A percentile compares a stretch with the other conserved stretches of the same genome.
Evolutionary conservation across 2,113 vertebrate genomes (phyloP).

Genomic region (Crocuta crocuta): DNA sequence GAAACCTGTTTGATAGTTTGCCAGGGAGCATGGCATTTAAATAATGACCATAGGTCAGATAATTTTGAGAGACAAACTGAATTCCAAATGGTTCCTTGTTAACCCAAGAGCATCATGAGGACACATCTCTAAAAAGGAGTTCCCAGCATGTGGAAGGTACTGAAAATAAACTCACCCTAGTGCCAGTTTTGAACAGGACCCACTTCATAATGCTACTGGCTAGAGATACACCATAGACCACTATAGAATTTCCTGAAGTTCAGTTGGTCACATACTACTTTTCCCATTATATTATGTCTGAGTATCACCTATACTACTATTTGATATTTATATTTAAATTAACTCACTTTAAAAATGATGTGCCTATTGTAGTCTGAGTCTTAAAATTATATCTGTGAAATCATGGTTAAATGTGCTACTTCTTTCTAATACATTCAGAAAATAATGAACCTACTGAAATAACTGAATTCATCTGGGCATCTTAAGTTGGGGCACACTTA

Average conservation of each 20-base stretch:
- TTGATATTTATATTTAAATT: slow-evolving; percentile 14
- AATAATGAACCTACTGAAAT: slow-evolving; percentile 22
- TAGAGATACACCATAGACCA: neutral
- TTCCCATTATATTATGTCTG: neutral
- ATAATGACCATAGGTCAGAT: neutral
- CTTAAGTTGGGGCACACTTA: neutral
- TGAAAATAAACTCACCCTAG: neutral
- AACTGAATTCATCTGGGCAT: slow-evolving; percentile 1
- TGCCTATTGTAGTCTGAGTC: neutral
- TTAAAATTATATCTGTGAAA: neutral
- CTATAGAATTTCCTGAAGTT: neutral
- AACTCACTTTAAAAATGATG: neutral
- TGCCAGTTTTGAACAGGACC: neutral
- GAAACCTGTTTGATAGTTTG: neutral
- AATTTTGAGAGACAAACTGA: neutral
- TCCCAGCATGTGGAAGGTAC: neutral
- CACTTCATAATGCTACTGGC: neutral
- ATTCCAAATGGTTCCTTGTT: neutral
- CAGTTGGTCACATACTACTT: neutral
- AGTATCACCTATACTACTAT: neutral
- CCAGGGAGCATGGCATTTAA: neutral
- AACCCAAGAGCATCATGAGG: neutral
- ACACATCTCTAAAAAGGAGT: neutral
- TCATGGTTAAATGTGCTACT: neutral
- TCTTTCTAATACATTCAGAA: neutral